Evolutionary conservation across 2,797 vertebrate species (phyloP).

Genomic region (Hirundo rustica): DNA sequence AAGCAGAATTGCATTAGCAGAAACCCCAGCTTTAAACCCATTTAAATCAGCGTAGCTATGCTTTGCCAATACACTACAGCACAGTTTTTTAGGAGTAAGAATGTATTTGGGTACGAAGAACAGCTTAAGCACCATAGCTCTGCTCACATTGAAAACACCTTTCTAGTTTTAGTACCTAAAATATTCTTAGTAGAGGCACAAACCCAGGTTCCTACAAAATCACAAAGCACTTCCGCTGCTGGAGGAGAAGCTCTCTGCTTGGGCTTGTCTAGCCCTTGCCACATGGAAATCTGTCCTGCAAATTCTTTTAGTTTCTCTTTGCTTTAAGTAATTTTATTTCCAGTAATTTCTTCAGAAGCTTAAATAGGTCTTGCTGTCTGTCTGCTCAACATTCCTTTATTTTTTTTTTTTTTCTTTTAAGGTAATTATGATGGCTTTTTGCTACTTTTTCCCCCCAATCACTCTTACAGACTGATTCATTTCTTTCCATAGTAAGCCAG

Average conservation of each 20-base stretch:
- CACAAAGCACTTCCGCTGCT: not conserved
- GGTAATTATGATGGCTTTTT: not conserved
- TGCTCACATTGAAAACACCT: not conserved
- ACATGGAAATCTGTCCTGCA: not conserved
- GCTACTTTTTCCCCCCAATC: not conserved
- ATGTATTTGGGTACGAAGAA: rapidly evolving
- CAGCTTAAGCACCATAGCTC: not conserved
- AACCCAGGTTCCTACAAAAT: not conserved
- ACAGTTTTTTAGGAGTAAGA: not conserved
- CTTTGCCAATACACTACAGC: not conserved
- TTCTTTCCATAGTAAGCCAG: not conserved
- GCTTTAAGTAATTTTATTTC: not conserved
- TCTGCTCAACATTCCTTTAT: not conserved
- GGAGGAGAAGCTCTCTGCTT: not conserved
- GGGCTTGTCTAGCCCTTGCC: not conserved
- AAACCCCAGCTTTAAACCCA: not conserved
- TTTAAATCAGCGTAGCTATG: not conserved
- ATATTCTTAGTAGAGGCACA: not conserved
- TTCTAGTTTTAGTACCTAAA: not conserved
- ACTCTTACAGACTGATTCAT: not conserved
- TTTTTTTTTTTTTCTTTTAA: not conserved
- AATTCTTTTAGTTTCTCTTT: not conserved
- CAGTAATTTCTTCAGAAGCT: not conserved
- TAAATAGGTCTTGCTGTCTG: not conserved
- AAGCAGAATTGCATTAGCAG: not conserved